phyloP scores from a whole-genome alignment of 2,888 invertebrate genomes.

The Sinhomidia bicolor region DNA sequence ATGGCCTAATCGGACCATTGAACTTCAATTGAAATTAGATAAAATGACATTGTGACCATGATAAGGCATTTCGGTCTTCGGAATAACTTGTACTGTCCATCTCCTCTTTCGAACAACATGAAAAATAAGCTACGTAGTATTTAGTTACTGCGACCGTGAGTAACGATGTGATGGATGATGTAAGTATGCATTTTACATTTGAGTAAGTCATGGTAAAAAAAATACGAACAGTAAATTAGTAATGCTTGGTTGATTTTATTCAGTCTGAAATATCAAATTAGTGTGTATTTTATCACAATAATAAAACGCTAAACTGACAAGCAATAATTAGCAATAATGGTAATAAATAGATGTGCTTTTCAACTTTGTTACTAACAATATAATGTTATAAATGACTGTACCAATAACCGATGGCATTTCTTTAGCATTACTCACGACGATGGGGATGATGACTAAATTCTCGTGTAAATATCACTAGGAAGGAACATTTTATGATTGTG shows the following conservation, averaged over 20 bases:
- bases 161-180: too few relatives aligned
- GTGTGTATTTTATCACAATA: background rate
- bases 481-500: constrained; percentile 7
- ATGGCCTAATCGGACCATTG: too few relatives aligned
- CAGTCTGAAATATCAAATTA: constrained; percentile 9
- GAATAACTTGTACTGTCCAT: too few relatives aligned
- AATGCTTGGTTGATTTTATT: background rate
- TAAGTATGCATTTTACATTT: too few relatives aligned
- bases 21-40: background rate
- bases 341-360: background rate
- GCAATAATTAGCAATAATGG: background rate
- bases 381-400: background rate
- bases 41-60: background rate
- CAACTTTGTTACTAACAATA: background rate
- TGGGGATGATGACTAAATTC: constrained; percentile 20
- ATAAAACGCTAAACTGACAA: background rate
- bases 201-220: background rate
- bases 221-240: background rate
- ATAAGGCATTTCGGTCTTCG: too few relatives aligned
- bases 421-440: background rate
- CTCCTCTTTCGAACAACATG: too few relatives aligned
- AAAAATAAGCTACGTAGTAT: too few relatives aligned
- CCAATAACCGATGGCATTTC: background rate
- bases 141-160: too few relatives aligned
- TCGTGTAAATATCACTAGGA: constrained; percentile 15